Percentiles rank a stretch among this genome's conserved stretches.
Conservation (phyloP, 2,888 invertebrate genomes). For the Caradrina kadenii region DNA sequence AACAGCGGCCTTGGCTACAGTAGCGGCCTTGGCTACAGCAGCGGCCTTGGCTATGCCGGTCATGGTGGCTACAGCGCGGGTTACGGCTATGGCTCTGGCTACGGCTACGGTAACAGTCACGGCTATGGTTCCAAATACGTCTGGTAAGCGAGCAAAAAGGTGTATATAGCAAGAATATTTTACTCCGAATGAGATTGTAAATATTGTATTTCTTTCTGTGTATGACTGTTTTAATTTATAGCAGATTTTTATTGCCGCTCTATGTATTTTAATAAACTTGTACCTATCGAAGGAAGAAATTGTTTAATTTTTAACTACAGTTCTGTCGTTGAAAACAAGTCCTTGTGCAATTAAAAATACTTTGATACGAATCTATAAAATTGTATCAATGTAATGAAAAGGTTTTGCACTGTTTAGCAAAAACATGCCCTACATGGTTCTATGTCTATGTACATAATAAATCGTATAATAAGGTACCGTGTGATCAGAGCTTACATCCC, state of each 20-base stretch:
- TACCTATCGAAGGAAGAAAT: constrained; percentile 33
- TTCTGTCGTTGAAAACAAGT: background rate
- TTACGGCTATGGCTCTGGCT: constrained; percentile 52
- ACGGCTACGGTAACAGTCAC: constrained; percentile 26
- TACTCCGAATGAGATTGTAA: constrained; percentile 31
- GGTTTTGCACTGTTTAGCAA: background rate
- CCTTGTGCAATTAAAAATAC: constrained; percentile 1
- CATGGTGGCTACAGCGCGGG: constrained; percentile 34
- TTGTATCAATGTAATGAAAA: constrained; percentile 1
- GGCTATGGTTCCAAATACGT: constrained; percentile 66
- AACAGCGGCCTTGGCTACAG: constrained; percentile 19
- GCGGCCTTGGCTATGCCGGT: constrained; percentile 22
- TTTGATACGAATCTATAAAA: constrained; percentile 4
- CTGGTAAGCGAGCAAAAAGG: constrained; percentile 65
- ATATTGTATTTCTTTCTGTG: constrained; percentile 43
- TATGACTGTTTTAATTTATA: constrained; percentile 52
- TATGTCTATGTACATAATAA: too few relatives aligned
- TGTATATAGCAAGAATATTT: constrained; percentile 12
- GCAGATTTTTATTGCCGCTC: constrained; percentile 27
- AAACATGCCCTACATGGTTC: too few relatives aligned
- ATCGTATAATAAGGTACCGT: background rate
- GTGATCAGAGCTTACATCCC: constrained; percentile 22
- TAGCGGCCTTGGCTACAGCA: constrained; percentile 18
- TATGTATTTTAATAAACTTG: constrained; percentile 52
- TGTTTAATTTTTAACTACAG: constrained; percentile 29